A percentile compares a stretch with the other conserved stretches of the same genome.
phyloP scores from a whole-genome alignment of 2,888 invertebrate genomes.

The Caenorhabditis sulstoni region DNA sequence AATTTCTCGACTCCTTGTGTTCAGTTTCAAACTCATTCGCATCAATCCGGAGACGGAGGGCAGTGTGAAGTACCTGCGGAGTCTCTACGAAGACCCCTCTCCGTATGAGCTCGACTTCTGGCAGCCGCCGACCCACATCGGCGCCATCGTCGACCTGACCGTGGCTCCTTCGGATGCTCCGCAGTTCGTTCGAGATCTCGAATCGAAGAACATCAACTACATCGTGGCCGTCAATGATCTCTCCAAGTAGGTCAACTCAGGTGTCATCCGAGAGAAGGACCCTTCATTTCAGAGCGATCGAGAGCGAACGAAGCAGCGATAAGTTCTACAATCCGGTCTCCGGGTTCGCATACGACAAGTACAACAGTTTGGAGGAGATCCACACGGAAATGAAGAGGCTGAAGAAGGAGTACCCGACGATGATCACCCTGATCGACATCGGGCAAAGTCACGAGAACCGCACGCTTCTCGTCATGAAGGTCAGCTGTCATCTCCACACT shows the following conservation, averaged over 20 bases:
- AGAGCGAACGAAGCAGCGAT: conserved; percentile 64
- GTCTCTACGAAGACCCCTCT: conserved; percentile 71
- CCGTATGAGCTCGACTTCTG: conserved; percentile 78
- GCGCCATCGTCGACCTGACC: conserved; percentile 72
- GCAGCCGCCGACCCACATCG: conserved; percentile 75
- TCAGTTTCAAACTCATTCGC: conserved; percentile 78
- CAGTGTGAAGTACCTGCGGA: conserved; percentile 70
- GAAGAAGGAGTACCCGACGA: conserved; percentile 70
- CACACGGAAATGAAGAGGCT: conserved; percentile 65
- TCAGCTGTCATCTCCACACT: conserved; percentile 8
- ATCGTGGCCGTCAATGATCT: conserved; percentile 78
- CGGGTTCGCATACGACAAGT: conserved; percentile 72
- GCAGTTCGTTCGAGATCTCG: conserved; percentile 75
- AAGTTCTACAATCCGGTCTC: conserved; percentile 62
- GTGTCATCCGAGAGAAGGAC: no score
- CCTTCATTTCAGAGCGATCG: conserved; percentile 75
- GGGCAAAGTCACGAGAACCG: conserved; percentile 78
- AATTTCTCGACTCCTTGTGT: conserved; percentile 17
- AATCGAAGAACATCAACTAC: conserved; percentile 72
- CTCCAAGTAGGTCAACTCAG: conserved; percentile 69
- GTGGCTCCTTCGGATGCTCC: conserved; percentile 75
- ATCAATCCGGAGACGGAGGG: conserved; percentile 76
- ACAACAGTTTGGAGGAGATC: conserved; percentile 71
- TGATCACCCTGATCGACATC: conserved; percentile 79
- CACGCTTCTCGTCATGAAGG: conserved; percentile 73